Conservation (phyloP, 2,113 vertebrate species). For the Sterna hirundo region DNA sequence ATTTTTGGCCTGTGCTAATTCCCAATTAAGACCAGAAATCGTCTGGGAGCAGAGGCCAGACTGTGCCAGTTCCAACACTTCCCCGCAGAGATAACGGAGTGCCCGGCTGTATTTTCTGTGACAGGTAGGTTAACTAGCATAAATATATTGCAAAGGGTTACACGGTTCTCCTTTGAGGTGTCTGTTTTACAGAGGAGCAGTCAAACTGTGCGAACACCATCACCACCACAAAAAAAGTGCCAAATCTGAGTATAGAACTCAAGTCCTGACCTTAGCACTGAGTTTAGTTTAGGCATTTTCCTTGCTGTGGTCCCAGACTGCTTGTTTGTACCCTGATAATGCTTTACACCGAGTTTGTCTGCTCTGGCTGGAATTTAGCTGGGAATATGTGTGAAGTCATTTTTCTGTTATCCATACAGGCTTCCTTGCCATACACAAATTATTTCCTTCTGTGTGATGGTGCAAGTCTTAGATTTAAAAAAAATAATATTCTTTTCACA, state of each 20-base stretch:
- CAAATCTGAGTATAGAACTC: background rate
- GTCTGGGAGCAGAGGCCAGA: background rate
- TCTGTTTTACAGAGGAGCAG: background rate
- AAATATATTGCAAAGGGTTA: background rate
- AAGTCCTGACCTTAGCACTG: background rate
- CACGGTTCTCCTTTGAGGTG: background rate
- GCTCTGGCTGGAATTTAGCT: background rate
- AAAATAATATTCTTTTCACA: conserved; percentile 5
- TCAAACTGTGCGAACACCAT: background rate
- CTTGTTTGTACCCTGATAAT: background rate
- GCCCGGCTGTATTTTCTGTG: background rate
- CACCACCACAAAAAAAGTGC: background rate
- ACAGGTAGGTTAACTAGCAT: background rate
- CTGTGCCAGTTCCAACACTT: background rate
- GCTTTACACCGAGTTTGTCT: background rate
- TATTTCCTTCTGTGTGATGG: background rate
- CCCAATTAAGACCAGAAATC: background rate
- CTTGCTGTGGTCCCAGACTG: background rate
- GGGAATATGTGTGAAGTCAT: background rate
- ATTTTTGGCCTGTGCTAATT: background rate
- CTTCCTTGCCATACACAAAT: conserved; percentile 9
- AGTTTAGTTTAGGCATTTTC: background rate
- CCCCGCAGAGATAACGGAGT: background rate
- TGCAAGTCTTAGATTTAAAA: background rate
- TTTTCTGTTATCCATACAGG: conserved; percentile 10